These are phyloP conservation scores for Lottia scabra DNA, from an alignment of 2,888 invertebrate genomes.

Conservation along the genomic window DNA sequence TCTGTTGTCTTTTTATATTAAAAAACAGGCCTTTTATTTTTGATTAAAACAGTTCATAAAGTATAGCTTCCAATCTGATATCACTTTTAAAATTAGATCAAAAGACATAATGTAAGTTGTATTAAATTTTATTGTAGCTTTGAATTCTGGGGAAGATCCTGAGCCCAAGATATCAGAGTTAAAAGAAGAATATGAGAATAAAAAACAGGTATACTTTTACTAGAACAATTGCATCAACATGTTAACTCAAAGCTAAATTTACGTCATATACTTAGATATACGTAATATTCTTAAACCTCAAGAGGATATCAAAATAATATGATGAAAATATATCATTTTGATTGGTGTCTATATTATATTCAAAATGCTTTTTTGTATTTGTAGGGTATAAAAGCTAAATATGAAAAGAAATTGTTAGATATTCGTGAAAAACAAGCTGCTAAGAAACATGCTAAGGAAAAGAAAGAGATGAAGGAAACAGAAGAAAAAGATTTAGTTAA, in stretches of 20 bases:
- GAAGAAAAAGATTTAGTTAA: constrained; percentile 32
- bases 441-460: constrained; percentile 35
- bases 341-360: no score
- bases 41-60: no score
- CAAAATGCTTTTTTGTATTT: background rate
- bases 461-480: constrained; percentile 32
- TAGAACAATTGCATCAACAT: no score
- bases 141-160: constrained; percentile 43
- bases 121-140: constrained; percentile 11
- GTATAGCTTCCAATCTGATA: no score
- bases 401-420: constrained; percentile 30
- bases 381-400: background rate
- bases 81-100: background rate
- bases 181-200: constrained; percentile 43
- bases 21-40: no score
- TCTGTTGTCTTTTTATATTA: no score
- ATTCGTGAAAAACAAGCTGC: constrained; percentile 38
- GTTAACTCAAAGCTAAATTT: no score
- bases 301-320: no score
- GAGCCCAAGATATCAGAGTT: constrained; percentile 44
- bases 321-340: no score
- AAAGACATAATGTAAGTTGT: background rate
- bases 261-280: no score
- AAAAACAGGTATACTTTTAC: constrained; percentile 40
- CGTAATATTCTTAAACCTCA: no score